phyloP scores from a whole-genome alignment of 2,888 invertebrate genomes.

The Eilema griseolum region DNA sequence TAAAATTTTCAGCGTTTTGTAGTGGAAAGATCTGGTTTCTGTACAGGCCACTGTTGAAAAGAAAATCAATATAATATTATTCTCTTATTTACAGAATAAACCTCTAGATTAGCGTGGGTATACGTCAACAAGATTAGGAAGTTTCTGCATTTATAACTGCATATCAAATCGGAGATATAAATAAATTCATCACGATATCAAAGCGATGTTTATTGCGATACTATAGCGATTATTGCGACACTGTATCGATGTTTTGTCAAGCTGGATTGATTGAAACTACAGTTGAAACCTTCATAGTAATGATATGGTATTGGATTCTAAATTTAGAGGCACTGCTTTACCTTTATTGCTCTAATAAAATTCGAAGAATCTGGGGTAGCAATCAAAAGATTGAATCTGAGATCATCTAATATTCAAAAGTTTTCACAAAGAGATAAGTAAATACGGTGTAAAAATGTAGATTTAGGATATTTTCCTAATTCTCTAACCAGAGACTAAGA shows the following conservation, averaged over 20 bases:
- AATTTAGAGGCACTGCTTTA: background rate
- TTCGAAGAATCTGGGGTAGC: background rate
- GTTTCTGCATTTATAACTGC: slow-evolving; percentile 71
- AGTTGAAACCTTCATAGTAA: background rate
- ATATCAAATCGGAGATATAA: slow-evolving; percentile 71
- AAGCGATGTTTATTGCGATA: slow-evolving; percentile 62
- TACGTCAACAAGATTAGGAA: slow-evolving; percentile 66
- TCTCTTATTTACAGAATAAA: slow-evolving; percentile 55
- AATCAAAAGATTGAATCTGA: background rate
- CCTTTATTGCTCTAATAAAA: background rate
- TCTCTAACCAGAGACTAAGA: slow-evolving; percentile 6
- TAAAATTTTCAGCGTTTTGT: background rate
- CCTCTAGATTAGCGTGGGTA: slow-evolving; percentile 62
- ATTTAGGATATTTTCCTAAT: slow-evolving; percentile 7
- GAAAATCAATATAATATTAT: background rate
- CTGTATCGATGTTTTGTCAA: slow-evolving; percentile 42
- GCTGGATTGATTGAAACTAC: slow-evolving; percentile 49
- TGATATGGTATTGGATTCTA: background rate
- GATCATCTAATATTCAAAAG: background rate
- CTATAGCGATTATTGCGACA: slow-evolving; percentile 57
- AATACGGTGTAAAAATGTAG: background rate
- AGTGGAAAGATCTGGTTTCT: background rate
- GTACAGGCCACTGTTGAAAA: background rate
- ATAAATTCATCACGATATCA: slow-evolving; percentile 73
- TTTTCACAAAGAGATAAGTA: background rate